These are phyloP conservation scores for Saxidomus purpurata DNA, from an alignment of 1,140 invertebrate genomes.

Conservation along the genomic window DNA sequence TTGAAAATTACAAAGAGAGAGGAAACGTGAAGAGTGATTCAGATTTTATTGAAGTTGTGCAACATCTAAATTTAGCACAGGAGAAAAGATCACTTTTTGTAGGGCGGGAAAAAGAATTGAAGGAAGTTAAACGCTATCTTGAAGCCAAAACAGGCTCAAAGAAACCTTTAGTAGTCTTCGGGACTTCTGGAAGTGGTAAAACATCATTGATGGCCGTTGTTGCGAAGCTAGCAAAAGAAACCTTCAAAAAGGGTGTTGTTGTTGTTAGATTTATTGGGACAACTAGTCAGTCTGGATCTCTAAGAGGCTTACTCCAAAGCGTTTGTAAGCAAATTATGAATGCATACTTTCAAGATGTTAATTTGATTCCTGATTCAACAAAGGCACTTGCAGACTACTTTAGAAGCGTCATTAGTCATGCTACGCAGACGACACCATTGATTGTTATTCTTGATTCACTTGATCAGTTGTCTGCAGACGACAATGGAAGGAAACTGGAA, in stretches of 20 bases:
- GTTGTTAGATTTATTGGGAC: constrained; percentile 32
- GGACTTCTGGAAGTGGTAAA: constrained; percentile 11
- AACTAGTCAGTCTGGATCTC: constrained; percentile 16
- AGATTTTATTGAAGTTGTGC: not conserved
- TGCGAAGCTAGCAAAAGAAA: not conserved
- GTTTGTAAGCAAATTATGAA: constrained; percentile 2
- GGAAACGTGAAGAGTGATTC: not conserved
- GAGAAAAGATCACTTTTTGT: constrained; percentile 18
- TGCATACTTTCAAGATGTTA: constrained; percentile 4
- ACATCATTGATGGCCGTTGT: constrained; percentile 15
- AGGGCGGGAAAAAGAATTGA: constrained; percentile 15
- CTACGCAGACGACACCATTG: constrained; percentile 60
- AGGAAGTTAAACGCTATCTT: not conserved
- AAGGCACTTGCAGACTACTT: constrained; percentile 21
- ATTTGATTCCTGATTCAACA: not conserved
- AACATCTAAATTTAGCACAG: constrained; percentile 1
- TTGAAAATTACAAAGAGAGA: not conserved
- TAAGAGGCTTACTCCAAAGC: not conserved
- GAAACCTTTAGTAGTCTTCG: not conserved
- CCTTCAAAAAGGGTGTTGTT: not conserved
- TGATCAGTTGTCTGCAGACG: constrained; percentile 73
- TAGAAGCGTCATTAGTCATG: not conserved
- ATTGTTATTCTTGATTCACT: constrained; percentile 79
- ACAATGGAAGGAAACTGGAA: constrained; percentile 72
- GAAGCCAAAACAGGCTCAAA: not conserved